These are phyloP conservation scores for Callopanchax toddi DNA, from an alignment of 2,113 vertebrate species.

Conservation along the genomic window DNA sequence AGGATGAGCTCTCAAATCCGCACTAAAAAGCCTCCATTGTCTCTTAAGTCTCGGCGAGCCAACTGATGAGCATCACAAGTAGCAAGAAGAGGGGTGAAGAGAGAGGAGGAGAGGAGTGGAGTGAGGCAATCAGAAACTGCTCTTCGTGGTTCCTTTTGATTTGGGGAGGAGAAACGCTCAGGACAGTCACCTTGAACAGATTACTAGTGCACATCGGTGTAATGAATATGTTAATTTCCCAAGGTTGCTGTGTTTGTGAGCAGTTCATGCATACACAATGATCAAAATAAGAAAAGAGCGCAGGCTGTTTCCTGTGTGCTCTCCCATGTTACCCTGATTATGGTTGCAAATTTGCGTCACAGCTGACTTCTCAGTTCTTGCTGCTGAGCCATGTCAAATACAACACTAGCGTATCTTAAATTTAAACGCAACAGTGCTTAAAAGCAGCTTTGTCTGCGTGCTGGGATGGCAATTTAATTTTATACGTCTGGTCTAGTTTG, in stretches of 20 bases:
- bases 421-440: background rate
- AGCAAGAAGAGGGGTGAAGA: conserved; percentile 8
- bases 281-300: conserved; percentile 5
- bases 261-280: conserved; percentile 52
- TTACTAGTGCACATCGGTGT: conserved; percentile 34
- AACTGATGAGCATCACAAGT: conserved; percentile 73
- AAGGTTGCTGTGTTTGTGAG: conserved; percentile 35
- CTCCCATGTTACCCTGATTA: conserved; percentile 6
- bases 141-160: conserved; percentile 25
- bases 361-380: background rate
- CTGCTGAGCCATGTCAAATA: background rate
- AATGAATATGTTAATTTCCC: conserved; percentile 65
- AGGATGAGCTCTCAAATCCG: conserved; percentile 61
- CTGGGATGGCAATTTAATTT: conserved; percentile 25
- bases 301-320: conserved; percentile 36
- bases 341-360: conserved; percentile 1
- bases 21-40: conserved; percentile 79
- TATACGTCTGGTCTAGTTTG: conserved; percentile 18
- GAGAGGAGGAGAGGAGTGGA: conserved; percentile 3
- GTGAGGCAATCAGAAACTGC: conserved; percentile 19
- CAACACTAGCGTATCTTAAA: background rate
- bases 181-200: conserved; percentile 62
- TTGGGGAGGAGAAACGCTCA: conserved; percentile 25
- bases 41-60: conserved; percentile 55
- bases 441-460: conserved; percentile 6